Evolutionary conservation across 2,797 vertebrate genomes (phyloP).

Genomic region (Hippopotamyrus pictus): DNA sequence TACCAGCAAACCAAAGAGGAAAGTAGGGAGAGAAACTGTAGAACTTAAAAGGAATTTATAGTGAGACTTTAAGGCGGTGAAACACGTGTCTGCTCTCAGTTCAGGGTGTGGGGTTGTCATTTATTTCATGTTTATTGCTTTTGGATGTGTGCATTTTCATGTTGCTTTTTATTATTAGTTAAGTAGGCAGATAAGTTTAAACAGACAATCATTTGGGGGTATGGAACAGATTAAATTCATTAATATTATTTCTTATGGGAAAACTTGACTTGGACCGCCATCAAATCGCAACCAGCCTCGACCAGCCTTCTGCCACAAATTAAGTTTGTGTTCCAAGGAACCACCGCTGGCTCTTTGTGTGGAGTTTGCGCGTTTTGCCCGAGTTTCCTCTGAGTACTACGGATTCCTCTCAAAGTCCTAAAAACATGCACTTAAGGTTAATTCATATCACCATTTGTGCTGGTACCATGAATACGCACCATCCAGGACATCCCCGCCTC

Average conservation of each 20-base stretch:
- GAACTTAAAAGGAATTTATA: not conserved
- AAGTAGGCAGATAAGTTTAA: not conserved
- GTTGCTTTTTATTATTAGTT: not conserved
- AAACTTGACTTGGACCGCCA: not conserved
- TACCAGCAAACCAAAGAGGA: not conserved
- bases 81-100: not conserved
- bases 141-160: not conserved
- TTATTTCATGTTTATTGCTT: not conserved
- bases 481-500: not conserved
- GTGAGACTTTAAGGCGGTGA: not conserved
- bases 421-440: not conserved
- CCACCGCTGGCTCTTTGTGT: not conserved
- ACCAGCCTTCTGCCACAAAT: not conserved
- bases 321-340: not conserved
- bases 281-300: not conserved
- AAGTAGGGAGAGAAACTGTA: not conserved
- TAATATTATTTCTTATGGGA: not conserved
- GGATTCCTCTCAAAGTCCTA: not conserved
- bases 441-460: not conserved
- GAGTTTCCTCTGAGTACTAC: not conserved
- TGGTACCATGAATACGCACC: not conserved
- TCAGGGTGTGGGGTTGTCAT: not conserved
- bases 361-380: not conserved
- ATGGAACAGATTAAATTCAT: not conserved
- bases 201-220: not conserved